A percentile compares a stretch with the other conserved stretches of the same genome.
These are phyloP conservation scores for Crotalus helleri DNA, from an alignment of 2,113 vertebrate species.

Conservation along the genomic window DNA sequence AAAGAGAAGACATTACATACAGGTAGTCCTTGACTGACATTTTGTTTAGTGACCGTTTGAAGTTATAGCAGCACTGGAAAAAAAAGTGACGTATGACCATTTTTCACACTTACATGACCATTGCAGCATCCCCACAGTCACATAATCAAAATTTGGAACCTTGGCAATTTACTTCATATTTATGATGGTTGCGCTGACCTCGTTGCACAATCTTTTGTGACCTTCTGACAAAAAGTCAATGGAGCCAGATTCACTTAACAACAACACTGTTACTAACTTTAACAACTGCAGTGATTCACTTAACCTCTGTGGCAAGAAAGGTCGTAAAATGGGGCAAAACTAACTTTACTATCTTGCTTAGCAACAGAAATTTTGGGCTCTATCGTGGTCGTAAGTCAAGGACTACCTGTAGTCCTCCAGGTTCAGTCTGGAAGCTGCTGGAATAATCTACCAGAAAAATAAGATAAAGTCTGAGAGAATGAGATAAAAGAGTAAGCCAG, in stretches of 20 bases:
- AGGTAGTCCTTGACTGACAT: not conserved
- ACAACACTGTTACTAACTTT: not conserved
- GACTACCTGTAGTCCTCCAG: not conserved
- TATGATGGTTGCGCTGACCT: not conserved
- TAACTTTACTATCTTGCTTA: not conserved
- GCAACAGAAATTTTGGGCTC: not conserved
- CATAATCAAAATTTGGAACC: not conserved
- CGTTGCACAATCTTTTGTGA: not conserved
- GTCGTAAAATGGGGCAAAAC: not conserved
- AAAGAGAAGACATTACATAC: not conserved
- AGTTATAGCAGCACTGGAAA: not conserved
- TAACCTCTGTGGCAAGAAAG: not conserved
- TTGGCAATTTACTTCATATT: not conserved
- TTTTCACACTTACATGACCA: not conserved
- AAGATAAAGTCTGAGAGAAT: not conserved
- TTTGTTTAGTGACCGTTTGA: not conserved
- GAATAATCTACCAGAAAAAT: not conserved
- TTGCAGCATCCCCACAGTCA: not conserved
- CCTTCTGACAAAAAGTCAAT: not conserved
- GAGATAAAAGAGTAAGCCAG: not conserved
- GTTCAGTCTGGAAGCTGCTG: not conserved
- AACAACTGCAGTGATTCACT: not conserved
- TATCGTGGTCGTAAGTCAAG: not conserved
- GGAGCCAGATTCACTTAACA: not conserved
- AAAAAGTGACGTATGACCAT: not conserved